Percentiles rank a stretch among this genome's conserved stretches.
phyloP scores from a whole-genome alignment of 2,888 invertebrate species.

The Philereme transversata region DNA sequence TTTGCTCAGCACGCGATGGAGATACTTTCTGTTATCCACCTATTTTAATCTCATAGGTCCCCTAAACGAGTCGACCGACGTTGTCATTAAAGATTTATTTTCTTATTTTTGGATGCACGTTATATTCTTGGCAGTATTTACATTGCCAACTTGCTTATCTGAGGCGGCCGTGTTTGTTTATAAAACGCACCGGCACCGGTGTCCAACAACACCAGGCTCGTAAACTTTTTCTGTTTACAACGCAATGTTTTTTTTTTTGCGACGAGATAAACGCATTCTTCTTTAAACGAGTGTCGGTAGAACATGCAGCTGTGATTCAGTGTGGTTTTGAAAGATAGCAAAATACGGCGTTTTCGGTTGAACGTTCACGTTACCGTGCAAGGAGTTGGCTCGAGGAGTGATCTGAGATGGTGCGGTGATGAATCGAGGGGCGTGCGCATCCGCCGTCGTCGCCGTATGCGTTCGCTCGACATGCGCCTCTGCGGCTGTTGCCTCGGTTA shows the following conservation, averaged over 20 bases:
- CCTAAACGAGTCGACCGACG: slow-evolving; percentile 28
- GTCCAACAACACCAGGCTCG: slow-evolving; percentile 46
- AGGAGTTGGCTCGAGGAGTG: slow-evolving; percentile 48
- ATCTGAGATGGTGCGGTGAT: slow-evolving; percentile 67
- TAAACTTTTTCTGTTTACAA: slow-evolving; percentile 50
- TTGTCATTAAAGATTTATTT: slow-evolving; percentile 40
- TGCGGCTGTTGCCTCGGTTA: slow-evolving; percentile 80
- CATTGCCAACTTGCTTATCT: slow-evolving; percentile 63
- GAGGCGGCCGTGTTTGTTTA: slow-evolving; percentile 63
- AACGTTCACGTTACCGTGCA: slow-evolving; percentile 72
- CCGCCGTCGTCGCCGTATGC: slow-evolving; percentile 63
- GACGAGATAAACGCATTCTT: slow-evolving; percentile 35
- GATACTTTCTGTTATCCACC: slow-evolving; percentile 29
- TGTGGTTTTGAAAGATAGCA: slow-evolving; percentile 43
- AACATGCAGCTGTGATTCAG: slow-evolving; percentile 23
- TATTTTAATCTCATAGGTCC: slow-evolving; percentile 46
- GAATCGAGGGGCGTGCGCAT: slow-evolving; percentile 61
- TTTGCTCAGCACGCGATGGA: slow-evolving; percentile 27
- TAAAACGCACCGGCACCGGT: slow-evolving; percentile 52
- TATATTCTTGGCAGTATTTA: slow-evolving; percentile 48
- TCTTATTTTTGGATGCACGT: slow-evolving; percentile 47
- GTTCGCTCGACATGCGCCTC: slow-evolving; percentile 75
- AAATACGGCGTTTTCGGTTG: slow-evolving; percentile 68
- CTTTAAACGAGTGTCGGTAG: slow-evolving; percentile 19
- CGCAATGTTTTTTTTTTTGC: slow-evolving; percentile 33